A percentile compares a stretch with the other conserved stretches of the same genome.
Evolutionary conservation across 2,113 vertebrate species (phyloP).

Genomic region (Irena cyanogastra): DNA sequence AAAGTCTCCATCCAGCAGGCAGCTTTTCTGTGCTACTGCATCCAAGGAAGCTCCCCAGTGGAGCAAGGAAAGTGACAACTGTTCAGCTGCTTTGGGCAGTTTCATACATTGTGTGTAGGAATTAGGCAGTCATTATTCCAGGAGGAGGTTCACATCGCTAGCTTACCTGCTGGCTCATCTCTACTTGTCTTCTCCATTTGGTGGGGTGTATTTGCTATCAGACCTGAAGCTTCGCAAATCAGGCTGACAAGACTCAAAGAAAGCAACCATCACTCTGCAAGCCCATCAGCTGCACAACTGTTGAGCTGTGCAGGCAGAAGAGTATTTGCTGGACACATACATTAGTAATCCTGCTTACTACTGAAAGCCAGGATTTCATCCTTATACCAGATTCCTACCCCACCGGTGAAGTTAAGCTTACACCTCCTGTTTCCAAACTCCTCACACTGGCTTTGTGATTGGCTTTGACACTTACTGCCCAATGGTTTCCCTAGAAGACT

Average conservation of each 20-base stretch:
- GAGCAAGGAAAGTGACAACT: background rate
- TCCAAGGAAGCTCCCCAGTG: background rate
- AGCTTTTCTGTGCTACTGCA: background rate
- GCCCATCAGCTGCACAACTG: background rate
- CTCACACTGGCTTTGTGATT: background rate
- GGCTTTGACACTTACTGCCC: background rate
- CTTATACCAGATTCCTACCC: background rate
- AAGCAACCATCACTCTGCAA: background rate
- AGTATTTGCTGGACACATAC: background rate
- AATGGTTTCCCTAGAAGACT: background rate
- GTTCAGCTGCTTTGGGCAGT: background rate
- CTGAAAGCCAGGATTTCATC: background rate
- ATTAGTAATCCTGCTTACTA: background rate
- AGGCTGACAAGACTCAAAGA: background rate
- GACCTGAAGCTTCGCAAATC: background rate
- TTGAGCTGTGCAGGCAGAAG: background rate
- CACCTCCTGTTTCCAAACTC: background rate
- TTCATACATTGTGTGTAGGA: background rate
- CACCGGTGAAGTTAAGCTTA: background rate
- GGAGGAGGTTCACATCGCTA: background rate
- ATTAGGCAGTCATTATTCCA: background rate
- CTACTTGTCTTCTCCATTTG: background rate
- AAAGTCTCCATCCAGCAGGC: background rate
- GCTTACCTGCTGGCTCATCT: background rate
- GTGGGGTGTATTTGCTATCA: background rate